A percentile compares a stretch with the other conserved stretches of the same genome.
Evolutionary conservation across 2,113 vertebrate genomes (phyloP).

Genomic region (Nanorana parkeri): DNA sequence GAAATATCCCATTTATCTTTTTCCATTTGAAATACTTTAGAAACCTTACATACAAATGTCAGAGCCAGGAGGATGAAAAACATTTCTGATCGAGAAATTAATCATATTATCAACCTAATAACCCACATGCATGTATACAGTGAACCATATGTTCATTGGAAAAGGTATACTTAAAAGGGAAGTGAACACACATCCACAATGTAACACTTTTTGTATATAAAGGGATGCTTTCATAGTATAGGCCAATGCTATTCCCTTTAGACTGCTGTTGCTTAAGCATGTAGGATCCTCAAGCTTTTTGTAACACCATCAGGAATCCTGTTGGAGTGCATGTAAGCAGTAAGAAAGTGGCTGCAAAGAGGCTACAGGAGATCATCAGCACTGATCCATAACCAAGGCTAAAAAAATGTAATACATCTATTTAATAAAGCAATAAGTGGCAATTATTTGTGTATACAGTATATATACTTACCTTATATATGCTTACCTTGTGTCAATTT

Average conservation of each 20-base stretch:
- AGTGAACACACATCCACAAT: not conserved
- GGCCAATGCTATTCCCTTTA: not conserved
- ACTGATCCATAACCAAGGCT: not conserved
- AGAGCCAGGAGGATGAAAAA: constrained; percentile 31
- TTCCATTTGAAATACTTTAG: constrained; percentile 53
- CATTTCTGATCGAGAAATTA: constrained; percentile 7
- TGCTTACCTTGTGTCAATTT: too few relatives aligned
- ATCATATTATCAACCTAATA: not conserved
- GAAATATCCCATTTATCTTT: constrained; percentile 58
- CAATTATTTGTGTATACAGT: too few relatives aligned
- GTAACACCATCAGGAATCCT: too few relatives aligned
- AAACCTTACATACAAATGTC: constrained; percentile 53
- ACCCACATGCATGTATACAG: constrained; percentile 27
- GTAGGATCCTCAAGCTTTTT: too few relatives aligned
- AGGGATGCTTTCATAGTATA: not conserved
- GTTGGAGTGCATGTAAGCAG: too few relatives aligned
- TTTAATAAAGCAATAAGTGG: too few relatives aligned
- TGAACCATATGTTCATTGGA: not conserved
- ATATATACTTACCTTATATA: too few relatives aligned
- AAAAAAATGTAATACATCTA: too few relatives aligned
- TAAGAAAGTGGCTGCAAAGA: not conserved
- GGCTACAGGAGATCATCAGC: not conserved
- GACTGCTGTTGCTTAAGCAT: too few relatives aligned
- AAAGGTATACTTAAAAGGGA: not conserved
- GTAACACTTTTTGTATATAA: not conserved